Evolutionary conservation across 2,797 vertebrate species (phyloP), one percentile per base, ranked within the genome.

Genomic region (Merluccius polli): DNA sequence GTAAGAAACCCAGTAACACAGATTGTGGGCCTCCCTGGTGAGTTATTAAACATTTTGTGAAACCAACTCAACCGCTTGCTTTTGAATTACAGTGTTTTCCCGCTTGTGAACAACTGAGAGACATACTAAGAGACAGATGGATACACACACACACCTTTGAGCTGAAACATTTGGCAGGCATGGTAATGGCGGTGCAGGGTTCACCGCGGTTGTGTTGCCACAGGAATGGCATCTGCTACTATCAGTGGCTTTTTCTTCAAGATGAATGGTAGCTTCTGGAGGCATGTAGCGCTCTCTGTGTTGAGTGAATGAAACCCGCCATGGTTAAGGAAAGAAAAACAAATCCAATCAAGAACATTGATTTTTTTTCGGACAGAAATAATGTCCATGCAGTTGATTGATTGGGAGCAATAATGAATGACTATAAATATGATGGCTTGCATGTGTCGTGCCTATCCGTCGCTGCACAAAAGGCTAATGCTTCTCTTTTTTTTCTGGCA

Each of bases 331-430:
- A 79, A 83, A 87, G 75, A 86, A 88, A 92, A 84, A 77, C 78
- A 87, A 90, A 91, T 82, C 72, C 79, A 89, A 90, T 90, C 81
- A 80, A 81, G 48, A 15, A 63, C 73, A 93, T 90, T 89, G 90
- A 92, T 94, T 92, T 94, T 92, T 94, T 91, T 89, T 82, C 73
- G 83, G 82, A 83, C 48, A 75, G 77, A 87, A 83, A 81, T 73
- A 87, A 87, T 71, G 35, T 74, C 79, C 70, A 75, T 77, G 73
- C 74, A 5, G 33, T 78, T 68, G 78, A 91, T 92, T 77, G 79
- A 93, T 87, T 81, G 79, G 80, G 33, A 78, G 85, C 82, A 80
- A 85, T 88, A 84, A 87, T 52, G 63, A 80, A 75, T 73, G 32
- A 24, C 41, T 72, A 75, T 89, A 86, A 89, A 89, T 87, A 87